Conservation (phyloP, 2,797 vertebrate species). For the Macroramphosus scolopax region DNA sequence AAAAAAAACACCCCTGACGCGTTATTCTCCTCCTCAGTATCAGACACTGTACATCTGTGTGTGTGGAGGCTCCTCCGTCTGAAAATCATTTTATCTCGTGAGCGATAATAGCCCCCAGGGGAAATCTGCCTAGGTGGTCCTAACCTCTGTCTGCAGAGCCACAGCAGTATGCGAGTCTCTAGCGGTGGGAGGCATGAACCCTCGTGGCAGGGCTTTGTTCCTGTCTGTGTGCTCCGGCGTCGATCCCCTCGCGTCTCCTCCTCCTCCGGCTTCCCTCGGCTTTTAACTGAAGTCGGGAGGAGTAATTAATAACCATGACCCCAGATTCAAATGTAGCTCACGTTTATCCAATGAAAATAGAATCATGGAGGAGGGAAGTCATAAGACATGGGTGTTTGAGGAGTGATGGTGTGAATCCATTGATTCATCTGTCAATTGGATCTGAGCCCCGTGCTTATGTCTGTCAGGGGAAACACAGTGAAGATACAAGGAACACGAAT, state of each 20-base stretch:
- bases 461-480: slow-evolving; percentile 22
- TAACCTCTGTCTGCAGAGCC: slow-evolving; percentile 65
- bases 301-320: slow-evolving; percentile 73
- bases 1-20: slow-evolving; percentile 21
- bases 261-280: slow-evolving; percentile 37
- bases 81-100: slow-evolving; percentile 73
- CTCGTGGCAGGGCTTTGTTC: slow-evolving; percentile 70
- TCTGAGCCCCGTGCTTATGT: slow-evolving; percentile 29
- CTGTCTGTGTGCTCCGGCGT: slow-evolving; percentile 51
- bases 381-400: slow-evolving; percentile 56
- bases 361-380: slow-evolving; percentile 61
- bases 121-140: slow-evolving; percentile 75
- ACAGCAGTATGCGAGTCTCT: slow-evolving; percentile 49
- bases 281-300: slow-evolving; percentile 62
- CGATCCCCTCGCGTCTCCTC: slow-evolving; percentile 41
- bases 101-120: slow-evolving; percentile 67
- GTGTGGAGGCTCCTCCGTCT: slow-evolving; percentile 52
- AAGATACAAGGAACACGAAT: background rate
- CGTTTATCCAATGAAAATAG: slow-evolving; percentile 64
- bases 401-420: slow-evolving; percentile 60
- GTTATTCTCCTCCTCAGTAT: slow-evolving; percentile 27
- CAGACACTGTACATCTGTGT: slow-evolving; percentile 45
- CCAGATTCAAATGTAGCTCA: slow-evolving; percentile 58
- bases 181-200: slow-evolving; percentile 65
- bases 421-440: slow-evolving; percentile 62